Base-by-base conservation (phyloP, 2,113 vertebrate genomes). In the Dolichotis patagonum region DNA sequence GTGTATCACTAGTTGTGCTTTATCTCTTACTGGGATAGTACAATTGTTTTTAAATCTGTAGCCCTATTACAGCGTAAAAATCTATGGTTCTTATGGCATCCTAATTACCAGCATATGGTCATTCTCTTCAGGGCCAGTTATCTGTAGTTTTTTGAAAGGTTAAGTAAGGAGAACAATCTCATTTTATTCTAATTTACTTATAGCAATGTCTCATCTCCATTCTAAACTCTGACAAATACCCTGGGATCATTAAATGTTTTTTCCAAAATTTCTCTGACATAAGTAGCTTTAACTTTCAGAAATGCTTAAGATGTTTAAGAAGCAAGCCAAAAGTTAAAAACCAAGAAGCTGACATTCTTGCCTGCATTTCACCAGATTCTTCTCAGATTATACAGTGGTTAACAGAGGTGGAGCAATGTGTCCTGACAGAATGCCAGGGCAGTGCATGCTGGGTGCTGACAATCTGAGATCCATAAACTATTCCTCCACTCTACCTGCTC, bases 201-300 rank as follows among this genome's bases (percentile, higher is more conserved):
- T 26, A 41, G 38, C 65, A 20, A 35, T 43, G 2, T 94, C 67
- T 90, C 38, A 56, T 85, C 58, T 90, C 10, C 54, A 65, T 49
- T 32, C 65, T 54, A 73, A 20, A 35, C 49, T 87, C 80, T 92
- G 26, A 49, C 63, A 88, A 12, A 24, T 84, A 62, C 43, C 49
- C 84, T 88, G 46, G 19, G 24, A 6, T 81, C 71, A 41, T 95
- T 89, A 97, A 93, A 80, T n/a, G n/a, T 95, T 94, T n/a, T 85
- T 43, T 89, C 30, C 93, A 69, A 85, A 91, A 62, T 96, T 80
- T 85, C 35, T 94, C 26, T 52, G 54, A 77, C 16, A 88, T n/a
- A 91, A 46, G 46, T 83, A 86, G 58, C 65, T 95, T 95, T 77
- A 26, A 75, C 10, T 84, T 91, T 71, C 28, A 12, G 26, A 38